phyloP scores from a whole-genome alignment of 1,140 invertebrate species.

The Neotoxoptera formosana region DNA sequence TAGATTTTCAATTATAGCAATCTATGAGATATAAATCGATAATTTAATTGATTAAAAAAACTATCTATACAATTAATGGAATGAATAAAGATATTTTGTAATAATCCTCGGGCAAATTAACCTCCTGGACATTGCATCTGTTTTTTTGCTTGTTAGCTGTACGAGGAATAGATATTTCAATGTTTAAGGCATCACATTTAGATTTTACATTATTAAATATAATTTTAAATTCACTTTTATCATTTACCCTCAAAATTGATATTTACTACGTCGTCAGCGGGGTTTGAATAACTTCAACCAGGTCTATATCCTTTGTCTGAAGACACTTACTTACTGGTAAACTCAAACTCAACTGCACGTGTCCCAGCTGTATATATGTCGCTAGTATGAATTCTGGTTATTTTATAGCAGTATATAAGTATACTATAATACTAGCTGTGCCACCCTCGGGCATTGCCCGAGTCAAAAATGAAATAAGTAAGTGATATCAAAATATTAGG shows the following conservation, averaged over 20 bases:
- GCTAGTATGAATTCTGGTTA: too few species aligned
- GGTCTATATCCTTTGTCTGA: too few species aligned
- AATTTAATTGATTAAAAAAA: background rate
- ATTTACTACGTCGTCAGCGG: too few species aligned
- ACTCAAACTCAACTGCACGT: too few species aligned
- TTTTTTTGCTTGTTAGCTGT: constrained; percentile 4
- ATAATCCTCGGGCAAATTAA: background rate
- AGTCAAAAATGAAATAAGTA: too few species aligned
- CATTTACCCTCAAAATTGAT: background rate
- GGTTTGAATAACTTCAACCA: too few species aligned
- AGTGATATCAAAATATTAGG: too few species aligned
- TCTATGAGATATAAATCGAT: background rate
- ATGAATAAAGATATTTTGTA: background rate
- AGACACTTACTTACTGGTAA: too few species aligned
- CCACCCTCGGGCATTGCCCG: too few species aligned
- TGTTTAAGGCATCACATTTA: constrained; percentile 16
- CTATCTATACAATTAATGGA: background rate
- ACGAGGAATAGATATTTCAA: constrained; percentile 9
- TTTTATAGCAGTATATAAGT: too few species aligned
- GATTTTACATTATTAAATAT: constrained; percentile 17
- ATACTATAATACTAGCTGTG: too few species aligned
- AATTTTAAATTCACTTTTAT: background rate
- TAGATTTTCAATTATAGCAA: background rate
- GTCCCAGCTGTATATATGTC: too few species aligned
- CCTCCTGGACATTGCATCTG: background rate